Base-by-base conservation (phyloP, 2,888 invertebrate species). In the Ochropacha duplaris region DNA sequence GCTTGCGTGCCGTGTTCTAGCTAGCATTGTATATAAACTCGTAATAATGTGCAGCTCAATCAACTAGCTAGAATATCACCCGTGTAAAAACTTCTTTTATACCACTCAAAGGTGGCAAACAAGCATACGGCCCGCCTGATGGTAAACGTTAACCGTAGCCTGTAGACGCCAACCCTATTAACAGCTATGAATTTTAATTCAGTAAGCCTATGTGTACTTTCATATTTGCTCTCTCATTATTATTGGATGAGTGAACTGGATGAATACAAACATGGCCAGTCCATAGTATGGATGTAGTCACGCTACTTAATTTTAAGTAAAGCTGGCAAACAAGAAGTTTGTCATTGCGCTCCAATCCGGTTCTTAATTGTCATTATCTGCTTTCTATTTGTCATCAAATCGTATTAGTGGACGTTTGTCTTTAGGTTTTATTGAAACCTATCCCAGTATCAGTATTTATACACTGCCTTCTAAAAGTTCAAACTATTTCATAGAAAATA, bases 261-360 rank as follows among this genome's bases (percentile, higher is more conserved):
- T 61, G 76, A 56, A 52, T 60, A 59, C 61, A 60, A 59, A 55
- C 57, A 64, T 61, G 64, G 49, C 28, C 54, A 61, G 63, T 58
- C 50, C 55, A 44, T 44, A 19, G 44, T 39, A 44, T 44, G 44
- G 44, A 24, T 59, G 68, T 57, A 58, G 83, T 85, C 83, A 87
- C 81, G 86, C 75, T 81, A 87, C 87, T 87, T 86, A 79, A 76
- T 73, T 66, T 58, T 64, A 62, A 65, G 69, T 63, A 55, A 60
- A 58, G 44, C 44, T 59, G 66, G 67, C 67, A 76, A 75, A 78
- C 69, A 74, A 56, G 66, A 57, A 61, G 66, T 59, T 70, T 59
- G 62, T 54, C 57, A 59, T 65, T 57, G 58, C 57, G 68, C 63
- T 68, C 60, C 66, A 57, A 71, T 74, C 79, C 77, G 79, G 81